Base-by-base conservation (phyloP, 2,797 vertebrate species). In the Acridotheres tristis region DNA sequence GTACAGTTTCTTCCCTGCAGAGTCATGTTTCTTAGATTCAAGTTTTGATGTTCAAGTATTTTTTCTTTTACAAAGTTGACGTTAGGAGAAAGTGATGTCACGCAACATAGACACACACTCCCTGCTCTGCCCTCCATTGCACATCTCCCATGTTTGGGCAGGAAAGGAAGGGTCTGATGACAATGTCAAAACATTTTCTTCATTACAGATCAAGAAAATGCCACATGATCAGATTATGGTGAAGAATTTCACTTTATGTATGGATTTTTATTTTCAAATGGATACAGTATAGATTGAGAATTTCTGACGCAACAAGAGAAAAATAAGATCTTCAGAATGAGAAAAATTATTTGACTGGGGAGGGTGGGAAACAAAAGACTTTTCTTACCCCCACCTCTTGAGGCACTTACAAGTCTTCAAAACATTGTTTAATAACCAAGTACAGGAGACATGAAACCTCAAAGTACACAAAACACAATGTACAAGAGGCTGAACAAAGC, bases 251-350 rank as follows among this genome's bases (percentile, higher is more conserved):
- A 48, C 47, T 73, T 90, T 38, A 51, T 20, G 40, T 36, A 76
- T 23, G 53, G 43, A 63, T 54, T 96, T 92, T 76, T 89, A 20
- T 88, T 96, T 94, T 73, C 77, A 95, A 80, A 89, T 57, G 57
- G 45, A 32, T 30, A 82, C 51, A 38, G 65, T 86, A 51, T 3
- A 93, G 54, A 75, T 5, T 74, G 34, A 85, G 47, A 29, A 63
- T 20, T 82, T 47, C 30, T 58, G 57, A 82, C 6, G 18, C 38
- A 88, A 38, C 8, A 79, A 25, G n/a, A 68, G 3, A 84, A 94
- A 91, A 91, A 53, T 17, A 30, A 58, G 15, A 53, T 42, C 47
- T 30, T 30, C 66, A 58, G 38, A 77, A 63, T 27, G 17, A 79
- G 23, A 71, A 91, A 88, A 86, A 45, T 13, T 29, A 55, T 32